Evolutionary conservation across 1,140 invertebrate genomes (phyloP).

Genomic region (Heliconius himera): DNA sequence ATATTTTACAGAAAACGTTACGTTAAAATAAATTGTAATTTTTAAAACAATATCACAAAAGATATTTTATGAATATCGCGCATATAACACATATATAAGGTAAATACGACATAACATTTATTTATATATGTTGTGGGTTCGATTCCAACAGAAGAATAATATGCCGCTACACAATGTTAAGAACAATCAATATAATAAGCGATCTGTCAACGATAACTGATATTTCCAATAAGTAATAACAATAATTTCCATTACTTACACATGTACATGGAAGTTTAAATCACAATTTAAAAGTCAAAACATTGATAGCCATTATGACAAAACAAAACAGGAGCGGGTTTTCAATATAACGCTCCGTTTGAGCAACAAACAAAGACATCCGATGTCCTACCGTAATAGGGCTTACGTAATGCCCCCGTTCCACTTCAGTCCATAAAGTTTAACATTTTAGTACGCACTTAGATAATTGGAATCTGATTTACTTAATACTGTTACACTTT

Average conservation of each 20-base stretch:
- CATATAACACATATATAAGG: no score
- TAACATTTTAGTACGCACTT: conserved; percentile 35
- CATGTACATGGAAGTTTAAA: background rate
- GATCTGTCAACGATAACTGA: background rate
- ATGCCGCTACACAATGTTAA: background rate
- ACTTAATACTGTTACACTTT: conserved; percentile 32
- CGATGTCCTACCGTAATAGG: conserved; percentile 29
- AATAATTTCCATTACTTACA: background rate
- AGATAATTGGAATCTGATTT: conserved; percentile 34
- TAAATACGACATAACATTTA: no score
- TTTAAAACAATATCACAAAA: no score
- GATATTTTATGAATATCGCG: no score
- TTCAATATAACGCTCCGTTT: conserved; percentile 23
- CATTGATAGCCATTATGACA: conserved; percentile 8
- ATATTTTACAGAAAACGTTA: background rate
- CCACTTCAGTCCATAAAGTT: conserved; percentile 34
- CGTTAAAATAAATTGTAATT: background rate
- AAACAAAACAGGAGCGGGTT: background rate
- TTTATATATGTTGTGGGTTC: background rate
- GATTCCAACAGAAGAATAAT: background rate
- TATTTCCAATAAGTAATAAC: no score
- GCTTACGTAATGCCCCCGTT: conserved; percentile 38
- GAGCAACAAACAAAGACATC: conserved; percentile 35
- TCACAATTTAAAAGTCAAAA: background rate
- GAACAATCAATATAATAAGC: background rate